Evolutionary conservation across 2,113 vertebrate genomes (phyloP).

Genomic region (Oceanodroma tethys): DNA sequence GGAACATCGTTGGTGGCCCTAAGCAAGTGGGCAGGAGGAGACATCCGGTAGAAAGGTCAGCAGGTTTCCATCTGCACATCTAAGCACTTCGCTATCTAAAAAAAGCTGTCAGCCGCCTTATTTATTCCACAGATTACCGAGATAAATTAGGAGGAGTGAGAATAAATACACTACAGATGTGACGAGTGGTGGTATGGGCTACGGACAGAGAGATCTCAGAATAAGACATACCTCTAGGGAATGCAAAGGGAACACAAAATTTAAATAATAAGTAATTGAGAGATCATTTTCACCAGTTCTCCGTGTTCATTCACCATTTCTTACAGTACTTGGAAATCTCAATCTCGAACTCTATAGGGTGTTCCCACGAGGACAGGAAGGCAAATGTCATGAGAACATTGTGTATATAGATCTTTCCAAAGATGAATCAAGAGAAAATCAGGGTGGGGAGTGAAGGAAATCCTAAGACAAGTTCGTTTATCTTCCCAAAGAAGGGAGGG

Average conservation of each 20-base stretch:
- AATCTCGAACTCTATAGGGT: neutral
- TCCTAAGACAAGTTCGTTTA: neutral
- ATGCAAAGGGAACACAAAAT: neutral
- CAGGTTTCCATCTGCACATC: neutral
- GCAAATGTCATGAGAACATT: constrained; percentile 30
- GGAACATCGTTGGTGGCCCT: neutral
- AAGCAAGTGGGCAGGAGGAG: neutral
- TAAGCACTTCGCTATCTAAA: neutral
- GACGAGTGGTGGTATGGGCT: neutral
- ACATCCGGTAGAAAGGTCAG: neutral
- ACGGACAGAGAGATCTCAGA: neutral
- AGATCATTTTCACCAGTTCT: neutral
- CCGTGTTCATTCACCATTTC: neutral
- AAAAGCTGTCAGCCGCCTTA: neutral
- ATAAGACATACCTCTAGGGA: neutral
- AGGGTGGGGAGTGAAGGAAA: neutral
- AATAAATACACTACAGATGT: neutral
- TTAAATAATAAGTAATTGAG: neutral
- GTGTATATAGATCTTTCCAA: neutral
- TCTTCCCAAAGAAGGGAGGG: neutral
- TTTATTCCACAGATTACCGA: neutral
- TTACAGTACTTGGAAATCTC: neutral
- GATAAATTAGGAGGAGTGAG: neutral
- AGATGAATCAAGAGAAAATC: neutral
- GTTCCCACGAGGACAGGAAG: neutral